These are phyloP conservation scores for Syndactyla subalaris DNA, from an alignment of 2,797 vertebrate genomes.

Conservation along the genomic window DNA sequence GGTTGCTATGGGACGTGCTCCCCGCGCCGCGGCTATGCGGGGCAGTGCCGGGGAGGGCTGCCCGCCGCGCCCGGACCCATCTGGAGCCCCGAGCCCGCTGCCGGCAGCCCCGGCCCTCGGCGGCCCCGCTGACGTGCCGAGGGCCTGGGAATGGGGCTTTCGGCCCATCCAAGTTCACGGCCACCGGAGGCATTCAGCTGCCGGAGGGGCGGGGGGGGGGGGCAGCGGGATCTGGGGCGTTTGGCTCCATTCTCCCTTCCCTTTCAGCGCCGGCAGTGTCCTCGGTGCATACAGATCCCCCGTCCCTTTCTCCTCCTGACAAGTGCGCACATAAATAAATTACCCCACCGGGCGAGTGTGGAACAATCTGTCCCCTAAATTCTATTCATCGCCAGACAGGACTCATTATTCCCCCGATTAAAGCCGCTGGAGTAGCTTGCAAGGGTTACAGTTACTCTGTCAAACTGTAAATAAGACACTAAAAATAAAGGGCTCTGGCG, in stretches of 20 bases:
- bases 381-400: slow-evolving; percentile 75
- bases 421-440: slow-evolving; percentile 73
- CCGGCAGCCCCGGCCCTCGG: slow-evolving; percentile 28
- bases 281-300: slow-evolving; percentile 71
- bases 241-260: slow-evolving; percentile 67
- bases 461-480: slow-evolving; percentile 78
- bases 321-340: slow-evolving; percentile 77
- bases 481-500: slow-evolving; percentile 62
- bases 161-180: slow-evolving; percentile 66
- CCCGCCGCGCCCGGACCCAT: slow-evolving; percentile 19
- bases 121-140: slow-evolving; percentile 55
- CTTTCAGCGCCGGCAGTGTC: slow-evolving; percentile 57
- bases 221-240: not conserved
- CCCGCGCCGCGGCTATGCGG: slow-evolving; percentile 42
- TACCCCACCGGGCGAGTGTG: slow-evolving; percentile 69
- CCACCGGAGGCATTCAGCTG: slow-evolving; percentile 67
- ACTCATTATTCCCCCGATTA: slow-evolving; percentile 73
- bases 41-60: slow-evolving; percentile 51
- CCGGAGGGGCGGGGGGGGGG: not conserved
- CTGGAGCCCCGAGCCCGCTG: slow-evolving; percentile 54
- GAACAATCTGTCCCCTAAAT: slow-evolving; percentile 75
- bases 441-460: slow-evolving; percentile 75
- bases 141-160: slow-evolving; percentile 74
- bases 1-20: slow-evolving; percentile 80
- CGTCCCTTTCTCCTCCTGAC: slow-evolving; percentile 74